Evolutionary conservation across 1,140 invertebrate genomes (phyloP).

Genomic region (Trichoplusia ni): DNA sequence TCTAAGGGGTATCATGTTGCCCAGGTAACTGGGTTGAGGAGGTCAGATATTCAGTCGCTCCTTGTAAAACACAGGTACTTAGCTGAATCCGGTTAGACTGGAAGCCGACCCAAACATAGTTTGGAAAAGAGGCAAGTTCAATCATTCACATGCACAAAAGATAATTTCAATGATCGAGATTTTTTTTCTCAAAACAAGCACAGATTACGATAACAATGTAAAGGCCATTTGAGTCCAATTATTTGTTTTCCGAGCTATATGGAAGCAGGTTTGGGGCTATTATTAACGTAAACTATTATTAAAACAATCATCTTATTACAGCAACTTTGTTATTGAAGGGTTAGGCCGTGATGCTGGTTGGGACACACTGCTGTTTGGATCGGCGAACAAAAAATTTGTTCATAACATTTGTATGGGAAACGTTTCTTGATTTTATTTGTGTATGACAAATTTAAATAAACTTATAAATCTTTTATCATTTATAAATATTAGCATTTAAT

Average conservation of each 20-base stretch:
- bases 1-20: too few relatives aligned
- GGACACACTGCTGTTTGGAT: conserved; percentile 23
- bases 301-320: conserved; percentile 46
- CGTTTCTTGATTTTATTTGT: too few relatives aligned
- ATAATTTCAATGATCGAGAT: conserved; percentile 5
- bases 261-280: conserved; percentile 9
- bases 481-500: too few relatives aligned
- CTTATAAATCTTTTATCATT: too few relatives aligned
- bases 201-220: conserved; percentile 2
- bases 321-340: conserved; percentile 26
- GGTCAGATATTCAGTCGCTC: too few relatives aligned
- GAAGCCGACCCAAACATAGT: too few relatives aligned
- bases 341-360: conserved; percentile 4
- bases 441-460: too few relatives aligned
- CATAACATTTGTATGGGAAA: too few relatives aligned
- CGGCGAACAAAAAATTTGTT: not conserved
- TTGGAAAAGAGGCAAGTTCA: too few relatives aligned
- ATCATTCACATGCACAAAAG: not conserved
- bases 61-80: too few relatives aligned
- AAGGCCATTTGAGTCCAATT: not conserved
- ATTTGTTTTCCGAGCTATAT: conserved; percentile 29
- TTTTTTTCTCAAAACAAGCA: not conserved
- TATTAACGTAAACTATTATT: conserved; percentile 23
- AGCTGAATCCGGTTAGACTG: too few relatives aligned
- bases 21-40: too few relatives aligned